These are phyloP conservation scores for Potorous gilbertii DNA, from an alignment of 2,797 vertebrate species.

Conservation along the genomic window DNA sequence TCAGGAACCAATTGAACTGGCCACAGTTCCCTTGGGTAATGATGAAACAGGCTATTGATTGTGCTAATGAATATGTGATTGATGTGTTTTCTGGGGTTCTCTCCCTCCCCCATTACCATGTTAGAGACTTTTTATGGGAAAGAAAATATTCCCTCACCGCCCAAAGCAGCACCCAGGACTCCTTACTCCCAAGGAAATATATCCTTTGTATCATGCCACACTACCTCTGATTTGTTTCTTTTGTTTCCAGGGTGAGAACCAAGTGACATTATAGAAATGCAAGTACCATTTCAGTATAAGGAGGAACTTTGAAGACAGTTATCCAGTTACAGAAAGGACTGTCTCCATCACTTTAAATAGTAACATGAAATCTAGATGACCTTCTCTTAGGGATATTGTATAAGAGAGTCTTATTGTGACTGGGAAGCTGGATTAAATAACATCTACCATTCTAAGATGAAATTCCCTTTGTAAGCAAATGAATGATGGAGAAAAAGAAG, in stretches of 20 bases:
- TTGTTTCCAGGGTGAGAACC: neutral
- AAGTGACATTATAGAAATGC: neutral
- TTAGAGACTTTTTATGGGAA: neutral
- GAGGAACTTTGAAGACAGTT: neutral
- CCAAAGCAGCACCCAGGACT: neutral
- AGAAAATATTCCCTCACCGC: neutral
- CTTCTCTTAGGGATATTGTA: neutral
- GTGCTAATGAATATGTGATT: neutral
- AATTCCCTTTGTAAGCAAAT: neutral
- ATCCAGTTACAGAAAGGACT: neutral
- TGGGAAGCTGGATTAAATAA: neutral
- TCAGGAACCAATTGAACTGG: neutral
- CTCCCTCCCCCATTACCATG: neutral
- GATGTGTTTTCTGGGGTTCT: neutral
- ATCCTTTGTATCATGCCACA: neutral
- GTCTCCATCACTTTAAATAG: neutral
- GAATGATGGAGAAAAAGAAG: neutral
- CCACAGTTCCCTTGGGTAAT: neutral
- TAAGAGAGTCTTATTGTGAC: neutral
- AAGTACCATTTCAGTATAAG: neutral
- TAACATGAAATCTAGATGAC: neutral
- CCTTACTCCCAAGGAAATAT: neutral
- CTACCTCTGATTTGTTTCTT: neutral
- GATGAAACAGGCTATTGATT: conserved; percentile 16
- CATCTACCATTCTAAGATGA: neutral